These are phyloP conservation scores for Tychaedon coryphoeus DNA, from an alignment of 2,113 vertebrate species.

Conservation along the genomic window DNA sequence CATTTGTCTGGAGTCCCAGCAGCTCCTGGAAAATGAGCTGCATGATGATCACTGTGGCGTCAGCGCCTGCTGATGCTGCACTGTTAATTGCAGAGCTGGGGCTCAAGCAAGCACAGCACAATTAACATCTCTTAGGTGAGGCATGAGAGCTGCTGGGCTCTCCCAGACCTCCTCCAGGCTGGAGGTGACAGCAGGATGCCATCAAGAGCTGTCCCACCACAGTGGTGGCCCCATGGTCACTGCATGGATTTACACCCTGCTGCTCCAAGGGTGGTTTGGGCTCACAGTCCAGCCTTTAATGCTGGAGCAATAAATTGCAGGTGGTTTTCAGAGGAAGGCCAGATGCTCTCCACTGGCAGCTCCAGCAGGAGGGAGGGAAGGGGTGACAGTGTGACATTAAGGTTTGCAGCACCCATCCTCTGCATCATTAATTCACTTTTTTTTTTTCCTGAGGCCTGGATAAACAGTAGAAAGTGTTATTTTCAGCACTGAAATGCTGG, in stretches of 20 bases:
- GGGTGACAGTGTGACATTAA: background rate
- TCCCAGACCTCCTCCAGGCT: background rate
- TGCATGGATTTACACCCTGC: accelerated
- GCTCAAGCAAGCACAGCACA: background rate
- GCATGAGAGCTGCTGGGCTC: background rate
- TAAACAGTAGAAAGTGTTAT: background rate
- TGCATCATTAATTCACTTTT: accelerated
- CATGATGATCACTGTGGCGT: accelerated
- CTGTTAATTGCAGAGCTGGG: background rate
- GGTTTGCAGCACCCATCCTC: background rate
- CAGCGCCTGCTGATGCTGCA: background rate
- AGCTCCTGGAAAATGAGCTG: conserved; percentile 1
- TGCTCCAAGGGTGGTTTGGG: background rate
- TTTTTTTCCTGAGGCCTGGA: accelerated
- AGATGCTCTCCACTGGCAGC: background rate
- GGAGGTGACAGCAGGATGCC: background rate
- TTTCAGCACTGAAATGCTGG: background rate
- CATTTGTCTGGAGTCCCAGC: background rate
- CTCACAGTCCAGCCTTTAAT: background rate
- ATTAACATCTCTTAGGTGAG: background rate
- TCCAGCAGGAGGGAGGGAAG: background rate
- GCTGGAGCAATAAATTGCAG: background rate
- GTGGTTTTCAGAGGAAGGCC: background rate
- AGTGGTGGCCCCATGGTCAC: accelerated
- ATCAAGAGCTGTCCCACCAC: accelerated